Percentiles rank a stretch among this genome's conserved stretches.
Evolutionary conservation across 2,888 invertebrate species (phyloP).

Genomic region (Andrena bucephala): DNA sequence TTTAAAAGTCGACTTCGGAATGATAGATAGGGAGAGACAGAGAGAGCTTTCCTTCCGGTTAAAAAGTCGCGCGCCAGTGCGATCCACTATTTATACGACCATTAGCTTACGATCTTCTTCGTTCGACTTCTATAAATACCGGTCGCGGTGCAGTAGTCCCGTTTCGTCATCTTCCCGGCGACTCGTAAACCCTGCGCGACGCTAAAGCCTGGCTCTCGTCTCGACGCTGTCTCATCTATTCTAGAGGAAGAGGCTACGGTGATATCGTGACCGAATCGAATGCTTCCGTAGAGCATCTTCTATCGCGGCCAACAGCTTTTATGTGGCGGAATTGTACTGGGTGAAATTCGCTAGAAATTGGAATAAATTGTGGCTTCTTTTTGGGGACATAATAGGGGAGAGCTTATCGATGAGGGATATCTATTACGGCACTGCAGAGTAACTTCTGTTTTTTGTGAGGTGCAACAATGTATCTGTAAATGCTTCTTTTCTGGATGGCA

Average conservation of each 20-base stretch:
- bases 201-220: slow-evolving; percentile 65
- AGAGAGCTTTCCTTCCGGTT: slow-evolving; percentile 67
- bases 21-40: neutral
- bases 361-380: too few species aligned
- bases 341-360: too few species aligned
- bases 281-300: neutral
- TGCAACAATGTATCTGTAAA: too few species aligned
- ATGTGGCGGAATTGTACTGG: neutral
- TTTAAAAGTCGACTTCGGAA: slow-evolving; percentile 54
- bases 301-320: neutral
- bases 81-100: slow-evolving; percentile 71
- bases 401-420: too few species aligned
- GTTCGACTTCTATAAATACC: slow-evolving; percentile 68
- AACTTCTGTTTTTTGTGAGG: too few species aligned
- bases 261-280: slow-evolving; percentile 9
- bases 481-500: too few species aligned
- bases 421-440: too few species aligned
- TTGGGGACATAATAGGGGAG: too few species aligned
- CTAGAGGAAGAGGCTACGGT: neutral
- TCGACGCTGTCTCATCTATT: slow-evolving; percentile 54
- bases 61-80: slow-evolving; percentile 58
- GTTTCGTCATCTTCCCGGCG: slow-evolving; percentile 59
- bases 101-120: slow-evolving; percentile 70
- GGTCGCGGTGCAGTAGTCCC: slow-evolving; percentile 56
- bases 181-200: slow-evolving; percentile 58